Percentiles rank a stretch among this genome's conserved stretches.
These are phyloP conservation scores for Saccopteryx leptura DNA, from an alignment of 2,113 vertebrate species.

Conservation along the genomic window DNA sequence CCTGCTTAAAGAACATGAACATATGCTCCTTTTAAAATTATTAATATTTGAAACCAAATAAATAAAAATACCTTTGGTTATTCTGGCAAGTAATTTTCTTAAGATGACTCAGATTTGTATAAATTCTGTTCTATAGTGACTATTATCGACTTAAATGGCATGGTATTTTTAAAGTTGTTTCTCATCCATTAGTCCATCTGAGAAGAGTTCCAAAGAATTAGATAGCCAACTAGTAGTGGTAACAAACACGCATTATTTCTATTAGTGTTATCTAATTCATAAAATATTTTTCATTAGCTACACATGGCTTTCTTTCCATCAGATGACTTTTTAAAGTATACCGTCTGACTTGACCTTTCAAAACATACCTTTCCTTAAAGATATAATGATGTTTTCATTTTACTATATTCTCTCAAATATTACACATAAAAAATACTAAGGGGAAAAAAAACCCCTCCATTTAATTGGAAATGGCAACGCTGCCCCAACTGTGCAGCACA, in stretches of 20 bases:
- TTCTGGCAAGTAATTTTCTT: neutral
- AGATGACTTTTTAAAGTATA: conserved; percentile 55
- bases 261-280: neutral
- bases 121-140: conserved; percentile 40
- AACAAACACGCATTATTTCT: conserved; percentile 34
- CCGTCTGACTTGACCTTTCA: conserved; percentile 37
- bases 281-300: conserved; percentile 58
- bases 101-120: neutral
- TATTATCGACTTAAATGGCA: neutral
- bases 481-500: neutral
- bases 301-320: conserved; percentile 22
- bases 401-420: neutral
- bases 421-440: neutral
- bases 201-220: conserved; percentile 42
- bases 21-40: conserved; percentile 24
- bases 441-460: neutral
- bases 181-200: neutral
- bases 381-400: neutral
- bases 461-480: neutral
- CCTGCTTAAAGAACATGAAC: neutral
- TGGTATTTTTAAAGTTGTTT: conserved; percentile 19
- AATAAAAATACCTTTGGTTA: neutral
- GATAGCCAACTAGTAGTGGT: neutral
- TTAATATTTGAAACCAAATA: conserved; percentile 42
- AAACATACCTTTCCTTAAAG: conserved; percentile 11